A percentile compares a stretch with the other conserved stretches of the same genome.
Evolutionary conservation across 1,140 invertebrate species (phyloP).

Genomic region (Drosophila obscura): DNA sequence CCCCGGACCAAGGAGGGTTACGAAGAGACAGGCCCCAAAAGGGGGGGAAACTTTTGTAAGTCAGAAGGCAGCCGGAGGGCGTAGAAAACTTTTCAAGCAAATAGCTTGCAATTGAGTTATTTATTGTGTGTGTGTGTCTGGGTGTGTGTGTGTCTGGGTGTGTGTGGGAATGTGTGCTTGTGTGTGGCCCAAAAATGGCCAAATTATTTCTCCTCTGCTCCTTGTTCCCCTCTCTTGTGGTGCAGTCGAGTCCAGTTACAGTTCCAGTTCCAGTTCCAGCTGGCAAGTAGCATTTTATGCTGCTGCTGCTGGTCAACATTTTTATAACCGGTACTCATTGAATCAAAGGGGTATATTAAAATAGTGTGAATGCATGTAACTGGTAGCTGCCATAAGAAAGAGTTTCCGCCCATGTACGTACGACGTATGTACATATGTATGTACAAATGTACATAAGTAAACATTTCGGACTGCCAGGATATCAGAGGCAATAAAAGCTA

Average conservation of each 20-base stretch:
- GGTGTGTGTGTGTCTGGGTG: slow-evolving; percentile 49
- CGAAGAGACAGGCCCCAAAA: no score
- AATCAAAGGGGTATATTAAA: no score
- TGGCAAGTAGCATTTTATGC: slow-evolving; percentile 32
- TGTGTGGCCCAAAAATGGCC: slow-evolving; percentile 49
- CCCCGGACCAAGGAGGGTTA: slow-evolving; percentile 17
- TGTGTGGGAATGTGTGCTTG: slow-evolving; percentile 14
- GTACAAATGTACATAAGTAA: no score
- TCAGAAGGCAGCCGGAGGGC: slow-evolving; percentile 53
- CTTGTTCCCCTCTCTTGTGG: background rate
- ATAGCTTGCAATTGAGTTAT: slow-evolving; percentile 81
- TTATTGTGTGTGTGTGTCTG: slow-evolving; percentile 64
- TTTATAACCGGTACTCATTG: no score
- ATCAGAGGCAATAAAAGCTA: no score
- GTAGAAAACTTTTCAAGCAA: slow-evolving; percentile 73
- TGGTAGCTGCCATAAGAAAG: no score
- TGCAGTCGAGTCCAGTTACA: slow-evolving; percentile 5
- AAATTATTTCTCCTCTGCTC: slow-evolving; percentile 45
- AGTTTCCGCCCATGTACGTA: no score
- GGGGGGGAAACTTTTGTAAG: slow-evolving; percentile 46
- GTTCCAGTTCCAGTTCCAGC: slow-evolving; percentile 9
- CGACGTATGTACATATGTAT: no score
- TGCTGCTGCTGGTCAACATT: slow-evolving; percentile 25
- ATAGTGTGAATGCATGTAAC: no score
- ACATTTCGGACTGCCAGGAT: no score